Percentiles rank a stretch among this genome's conserved stretches.
phyloP scores from a whole-genome alignment of 1,140 invertebrate genomes.

The Andrena cerasifolii region DNA sequence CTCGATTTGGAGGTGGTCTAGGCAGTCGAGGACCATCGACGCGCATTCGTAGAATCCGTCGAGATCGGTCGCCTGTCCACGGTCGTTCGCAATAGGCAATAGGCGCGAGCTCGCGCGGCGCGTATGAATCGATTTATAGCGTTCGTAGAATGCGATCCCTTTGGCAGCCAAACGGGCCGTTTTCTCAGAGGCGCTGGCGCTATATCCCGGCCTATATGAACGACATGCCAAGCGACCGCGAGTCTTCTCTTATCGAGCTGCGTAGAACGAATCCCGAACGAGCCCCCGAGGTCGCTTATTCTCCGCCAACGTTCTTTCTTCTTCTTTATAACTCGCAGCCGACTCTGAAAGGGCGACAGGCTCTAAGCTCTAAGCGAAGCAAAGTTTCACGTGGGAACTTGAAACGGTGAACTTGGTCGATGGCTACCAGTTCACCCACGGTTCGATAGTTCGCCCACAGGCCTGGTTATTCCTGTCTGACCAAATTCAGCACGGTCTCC shows the following conservation, averaged over 20 bases:
- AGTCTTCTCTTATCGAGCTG: neutral
- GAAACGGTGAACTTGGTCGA: slow-evolving; percentile 30
- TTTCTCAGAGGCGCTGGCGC: slow-evolving; percentile 74
- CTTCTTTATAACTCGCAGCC: too few relatives aligned
- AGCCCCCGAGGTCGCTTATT: neutral
- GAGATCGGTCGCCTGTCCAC: slow-evolving; percentile 12
- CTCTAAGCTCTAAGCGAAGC: too few relatives aligned
- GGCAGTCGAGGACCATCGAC: slow-evolving; percentile 42
- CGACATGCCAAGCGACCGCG: slow-evolving; percentile 64
- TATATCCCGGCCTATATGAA: slow-evolving; percentile 68
- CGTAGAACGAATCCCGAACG: slow-evolving; percentile 28
- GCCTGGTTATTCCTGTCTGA: slow-evolving; percentile 17
- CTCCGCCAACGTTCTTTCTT: too few relatives aligned
- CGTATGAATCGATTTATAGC: slow-evolving; percentile 65
- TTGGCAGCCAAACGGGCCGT: slow-evolving; percentile 65
- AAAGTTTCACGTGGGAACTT: neutral
- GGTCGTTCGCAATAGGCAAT: slow-evolving; percentile 46
- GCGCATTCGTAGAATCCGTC: slow-evolving; percentile 53
- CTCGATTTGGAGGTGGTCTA: slow-evolving; percentile 48
- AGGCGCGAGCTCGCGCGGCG: slow-evolving; percentile 41
- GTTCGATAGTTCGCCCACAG: neutral
- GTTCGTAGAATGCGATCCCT: slow-evolving; percentile 74
- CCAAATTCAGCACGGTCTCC: slow-evolving; percentile 53
- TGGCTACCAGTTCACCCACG: slow-evolving; percentile 62
- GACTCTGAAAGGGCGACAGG: too few relatives aligned